Evolutionary conservation across 2,113 vertebrate species (phyloP), one percentile per base, ranked within the genome.

Genomic region (Coptodon rendalli): DNA sequence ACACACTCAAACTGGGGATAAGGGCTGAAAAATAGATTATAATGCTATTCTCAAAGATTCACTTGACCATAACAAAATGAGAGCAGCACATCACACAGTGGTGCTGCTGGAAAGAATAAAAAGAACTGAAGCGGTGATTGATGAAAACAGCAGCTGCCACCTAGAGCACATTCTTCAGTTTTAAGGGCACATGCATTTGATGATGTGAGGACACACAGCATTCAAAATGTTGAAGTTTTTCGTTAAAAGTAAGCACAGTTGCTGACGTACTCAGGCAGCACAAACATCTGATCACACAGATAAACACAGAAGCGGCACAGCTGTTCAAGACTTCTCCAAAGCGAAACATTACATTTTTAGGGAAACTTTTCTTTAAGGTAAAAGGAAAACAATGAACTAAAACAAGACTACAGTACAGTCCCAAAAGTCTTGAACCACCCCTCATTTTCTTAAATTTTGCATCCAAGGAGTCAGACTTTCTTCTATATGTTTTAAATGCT

Each of bases 1-100:
- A 50, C 54, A 86, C 84, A 86, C 87, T 85, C 85, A 86, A 84
- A 52, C 12, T 63, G n/a, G 81, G 88, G 86, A 86, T 85, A 71
- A 85, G 88, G 40, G 84, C 81, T 85, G 84, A 80, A 90, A 92
- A 91, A 90, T 83, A 89, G 89, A 89, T 92, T 83, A 91, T 90
- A 87, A 89, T 56, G 53, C 87, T 80, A 68, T 76, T 82, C 81
- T 80, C 76, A 82, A 89, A 89, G 87, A 82, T 76, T 86, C 81
- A 84, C 89, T 90, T 92, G 86, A 90, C 87, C 87, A 45, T 57
- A 86, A 78, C 85, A 88, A 88, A 91, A 91, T 90, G 80, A 88
- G 68, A 73, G 81, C 13, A 71, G 85, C 87, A 66, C 24, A 79
- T 91, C 71, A 27, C 14, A 31, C 57, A 36, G 34, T 4, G 48